Evolutionary conservation across 2,113 vertebrate genomes (phyloP).

Genomic region (Lophochroa leadbeateri): DNA sequence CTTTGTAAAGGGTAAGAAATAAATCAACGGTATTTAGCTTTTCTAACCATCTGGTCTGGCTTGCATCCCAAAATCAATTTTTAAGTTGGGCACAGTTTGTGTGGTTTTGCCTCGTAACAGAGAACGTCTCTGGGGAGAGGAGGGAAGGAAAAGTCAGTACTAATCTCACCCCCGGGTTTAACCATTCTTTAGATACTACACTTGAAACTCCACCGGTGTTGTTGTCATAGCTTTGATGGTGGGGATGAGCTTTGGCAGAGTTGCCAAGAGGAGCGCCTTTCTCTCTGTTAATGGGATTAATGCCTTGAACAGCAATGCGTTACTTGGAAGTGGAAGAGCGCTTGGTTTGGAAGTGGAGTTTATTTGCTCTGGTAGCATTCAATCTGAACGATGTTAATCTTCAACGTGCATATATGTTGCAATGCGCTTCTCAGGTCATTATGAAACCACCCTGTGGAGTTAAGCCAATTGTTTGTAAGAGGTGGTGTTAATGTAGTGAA

Average conservation of each 20-base stretch:
- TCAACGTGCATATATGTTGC: background rate
- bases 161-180: constrained; percentile 8
- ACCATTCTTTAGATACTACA: background rate
- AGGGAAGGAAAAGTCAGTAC: background rate
- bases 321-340: background rate
- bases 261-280: background rate
- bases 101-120: constrained; percentile 67
- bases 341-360: background rate
- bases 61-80: constrained; percentile 74
- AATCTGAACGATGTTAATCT: background rate
- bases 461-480: constrained; percentile 55
- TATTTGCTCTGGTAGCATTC: background rate
- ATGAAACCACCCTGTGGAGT: constrained; percentile 22
- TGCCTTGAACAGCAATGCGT: background rate
- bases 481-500: constrained; percentile 47
- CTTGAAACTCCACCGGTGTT: background rate
- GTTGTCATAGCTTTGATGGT: background rate
- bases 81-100: constrained; percentile 75
- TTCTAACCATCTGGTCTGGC: constrained; percentile 82
- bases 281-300: background rate
- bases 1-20: constrained; percentile 79
- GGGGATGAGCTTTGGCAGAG: background rate
- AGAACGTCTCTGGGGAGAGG: constrained; percentile 33
- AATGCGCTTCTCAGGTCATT: background rate
- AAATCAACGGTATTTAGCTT: constrained; percentile 82